Conservation (phyloP, 2,113 vertebrate genomes). For the Pomatorhinus ruficollis region DNA sequence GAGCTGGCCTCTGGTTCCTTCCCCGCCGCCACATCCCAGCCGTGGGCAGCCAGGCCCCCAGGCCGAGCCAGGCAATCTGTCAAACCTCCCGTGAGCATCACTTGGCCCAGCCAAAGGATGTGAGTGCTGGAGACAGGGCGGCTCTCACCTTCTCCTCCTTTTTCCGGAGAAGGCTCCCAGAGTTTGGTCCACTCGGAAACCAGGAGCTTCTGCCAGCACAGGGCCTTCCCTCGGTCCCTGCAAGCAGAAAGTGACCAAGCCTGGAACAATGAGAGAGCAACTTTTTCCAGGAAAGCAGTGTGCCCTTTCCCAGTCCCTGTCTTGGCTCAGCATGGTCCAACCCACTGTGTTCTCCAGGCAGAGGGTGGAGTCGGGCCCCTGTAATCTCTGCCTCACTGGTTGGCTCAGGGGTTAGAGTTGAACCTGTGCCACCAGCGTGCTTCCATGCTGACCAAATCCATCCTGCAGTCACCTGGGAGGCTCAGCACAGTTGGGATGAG, state of each 20-base stretch:
- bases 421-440: background rate
- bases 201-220: background rate
- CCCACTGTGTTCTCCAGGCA: background rate
- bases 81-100: background rate
- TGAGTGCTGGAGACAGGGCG: background rate
- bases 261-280: conserved; percentile 26
- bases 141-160: conserved; percentile 38
- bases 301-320: background rate
- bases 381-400: background rate
- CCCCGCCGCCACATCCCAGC: background rate
- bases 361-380: background rate
- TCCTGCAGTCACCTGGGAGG: background rate
- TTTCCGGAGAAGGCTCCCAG: conserved; percentile 18
- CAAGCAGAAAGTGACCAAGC: background rate
- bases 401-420: background rate
- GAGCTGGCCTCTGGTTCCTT: background rate
- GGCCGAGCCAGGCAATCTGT: background rate
- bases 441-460: background rate
- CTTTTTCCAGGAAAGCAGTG: conserved; percentile 13
- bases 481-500: accelerated
- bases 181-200: conserved; percentile 1
- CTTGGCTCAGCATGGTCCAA: background rate
- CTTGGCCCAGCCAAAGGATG: conserved; percentile 28
- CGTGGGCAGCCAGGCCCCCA: background rate
- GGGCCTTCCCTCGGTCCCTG: background rate